Base-by-base conservation (phyloP, 2,797 vertebrate species). In the Anguilla obscura region DNA sequence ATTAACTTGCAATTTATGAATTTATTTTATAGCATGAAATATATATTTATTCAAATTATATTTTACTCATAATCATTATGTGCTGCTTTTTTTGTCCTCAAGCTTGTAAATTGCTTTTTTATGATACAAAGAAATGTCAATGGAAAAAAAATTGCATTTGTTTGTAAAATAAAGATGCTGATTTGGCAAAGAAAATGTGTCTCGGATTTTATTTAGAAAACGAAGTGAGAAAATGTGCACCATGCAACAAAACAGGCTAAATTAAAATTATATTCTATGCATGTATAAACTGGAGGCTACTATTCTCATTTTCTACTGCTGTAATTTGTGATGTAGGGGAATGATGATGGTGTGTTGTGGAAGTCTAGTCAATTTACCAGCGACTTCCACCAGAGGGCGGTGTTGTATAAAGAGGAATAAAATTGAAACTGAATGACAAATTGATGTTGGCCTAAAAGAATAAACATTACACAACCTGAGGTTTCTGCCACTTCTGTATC, bases 21-120 rank as follows among this genome's bases (percentile, higher is more conserved):
- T 96, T 99, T 98, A 98, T 99, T 99, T 99, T 99, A 98, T 99
- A 99, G 99, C 99, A 99, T 99, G 99, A 96, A 97, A 97, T 97
- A 96, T 96, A 96, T 99, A 99, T 99, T 99, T 99, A 99, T 99
- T 99, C 98, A 99, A 98, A 99, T 98, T 93, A 97, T 99, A 99
- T 99, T 99, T 98, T 98, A 98, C 97, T 97, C 96, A 97, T 99
- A 99, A 98, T 99, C 97, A 97, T 97, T 98, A 96, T 98, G 97
- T 94, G 96, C 95, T 96, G 95, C 95, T 96, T 92, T 92, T 97
- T 97, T 97, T 97, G 95, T 98, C 98, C 96, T 97, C 97, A 95
- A 97, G 99, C 98, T 98, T 99, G 98, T 99, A 99, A 97, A 99
- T 98, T 95, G 98, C 98, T 95, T 99, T 99, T 99, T 98, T 99